Evolutionary conservation across 1,140 invertebrate genomes (phyloP), one percentile per base, ranked within the genome.

Genomic region (Hyphantria cunea): DNA sequence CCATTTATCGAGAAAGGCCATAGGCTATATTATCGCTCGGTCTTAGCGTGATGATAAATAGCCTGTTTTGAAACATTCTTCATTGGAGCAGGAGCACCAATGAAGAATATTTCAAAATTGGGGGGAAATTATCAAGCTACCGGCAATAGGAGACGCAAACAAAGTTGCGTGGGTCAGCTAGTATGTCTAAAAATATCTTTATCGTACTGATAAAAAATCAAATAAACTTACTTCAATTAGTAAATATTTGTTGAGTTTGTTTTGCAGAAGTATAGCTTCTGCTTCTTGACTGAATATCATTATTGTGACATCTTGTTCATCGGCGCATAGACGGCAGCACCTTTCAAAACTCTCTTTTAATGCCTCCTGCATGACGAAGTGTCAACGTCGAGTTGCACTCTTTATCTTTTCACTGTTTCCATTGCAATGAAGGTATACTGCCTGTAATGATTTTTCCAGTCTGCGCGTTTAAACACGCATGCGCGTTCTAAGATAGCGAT

Each of bases 261-360:
- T 86, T 52, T 84, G 78, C 17, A 92, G 76, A 58, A 87, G 76
- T 87, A 90, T 87, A 45, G 84, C 82, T 65, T 89, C 82, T 42
- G 88, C 86, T 78, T 89, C 83, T 65, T 78, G 69, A 63, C 89
- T 87, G 65, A 91, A 91, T 77, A 91, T 84, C 83, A 87, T 89
- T 68, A 91, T 83, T 12, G 89, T 89, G 25, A 86, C 85, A 66
- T 91, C 90, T 67, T 88, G 82, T 64, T 85, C 84, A 61, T 86
- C 74, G 34, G 89, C 86, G 67, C 90, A 91, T 37, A 91, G 75
- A 6, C 90, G 83, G 69, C 90, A 91, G 51, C 75, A 84, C 56
- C 82, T 74, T 68, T 90, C 82, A 64, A 91, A 88, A 66, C 64
- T 78, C 25, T 65, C 67, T 55, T 60, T 63, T 25, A 68, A 60